Percentiles rank a stretch among this genome's conserved stretches.
Evolutionary conservation across 2,797 vertebrate species (phyloP).

Genomic region (Mus spretus): DNA sequence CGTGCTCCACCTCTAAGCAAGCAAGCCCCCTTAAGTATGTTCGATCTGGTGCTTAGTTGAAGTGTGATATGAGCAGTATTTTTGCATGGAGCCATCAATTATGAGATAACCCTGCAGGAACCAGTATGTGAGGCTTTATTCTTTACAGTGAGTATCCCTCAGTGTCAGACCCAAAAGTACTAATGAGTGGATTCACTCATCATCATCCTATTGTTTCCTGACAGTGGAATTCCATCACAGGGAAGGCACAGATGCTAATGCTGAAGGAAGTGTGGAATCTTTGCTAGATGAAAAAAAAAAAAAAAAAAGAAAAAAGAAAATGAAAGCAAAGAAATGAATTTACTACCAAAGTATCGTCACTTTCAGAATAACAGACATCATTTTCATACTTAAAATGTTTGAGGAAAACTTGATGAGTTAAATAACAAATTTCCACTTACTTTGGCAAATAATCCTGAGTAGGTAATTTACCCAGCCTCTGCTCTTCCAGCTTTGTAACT

Average conservation of each 20-base stretch:
- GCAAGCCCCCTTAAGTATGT: not conserved
- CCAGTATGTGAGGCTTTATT: not conserved
- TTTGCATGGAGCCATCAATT: not conserved
- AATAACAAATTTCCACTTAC: not conserved
- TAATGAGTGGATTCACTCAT: not conserved
- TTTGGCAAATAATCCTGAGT: not conserved
- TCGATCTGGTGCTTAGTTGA: conserved; percentile 6
- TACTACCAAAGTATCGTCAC: not conserved
- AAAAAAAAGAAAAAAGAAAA: not conserved
- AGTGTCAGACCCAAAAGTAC: not conserved
- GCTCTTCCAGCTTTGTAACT: not conserved
- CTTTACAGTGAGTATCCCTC: not conserved
- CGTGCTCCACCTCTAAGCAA: not conserved
- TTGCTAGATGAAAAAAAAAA: too few relatives aligned
- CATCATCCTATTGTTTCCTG: not conserved
- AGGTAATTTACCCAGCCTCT: not conserved
- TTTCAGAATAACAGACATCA: not conserved
- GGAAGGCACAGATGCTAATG: not conserved
- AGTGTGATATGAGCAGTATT: not conserved
- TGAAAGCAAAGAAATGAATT: not conserved
- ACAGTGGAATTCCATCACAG: not conserved
- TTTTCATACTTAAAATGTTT: not conserved
- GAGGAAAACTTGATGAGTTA: conserved; percentile 16
- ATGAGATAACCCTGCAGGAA: conserved; percentile 4
- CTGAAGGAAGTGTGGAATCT: not conserved